Evolutionary conservation across 53 echinoderm and acorn worm species (phyloP), one percentile per base, ranked within the genome.

Genomic region (Arbacia lixula): DNA sequence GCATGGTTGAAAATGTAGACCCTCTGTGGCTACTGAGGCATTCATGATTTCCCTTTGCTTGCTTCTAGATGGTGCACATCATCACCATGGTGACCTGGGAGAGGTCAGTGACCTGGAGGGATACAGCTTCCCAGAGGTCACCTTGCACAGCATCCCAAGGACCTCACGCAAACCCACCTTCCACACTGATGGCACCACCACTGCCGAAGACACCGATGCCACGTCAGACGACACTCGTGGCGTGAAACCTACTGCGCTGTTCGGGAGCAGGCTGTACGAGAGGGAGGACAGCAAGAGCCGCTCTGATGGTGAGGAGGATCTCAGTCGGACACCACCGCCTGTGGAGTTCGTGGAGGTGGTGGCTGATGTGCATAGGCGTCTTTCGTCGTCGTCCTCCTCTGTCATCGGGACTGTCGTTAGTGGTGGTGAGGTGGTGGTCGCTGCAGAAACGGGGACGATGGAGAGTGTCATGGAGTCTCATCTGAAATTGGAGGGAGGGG

Each of bases 51-150:
- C 34, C 12, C 28, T 11, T 53, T 53, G 26, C n/a, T 60, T 40
- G 12, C 3, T 60, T 38, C 11, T 12, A 77, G 77, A 32, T 64
- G 65, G 50, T 14, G 49, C 19, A 49, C 37, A 81, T 26, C 20
- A 25, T 8, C 43, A 64, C 50, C 11, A 28, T 49, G 64, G 30
- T 21, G 37, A 30, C 65, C n/a, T 46, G 4, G 82, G 46, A 64
- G 82, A 78, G 38, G 36, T 78, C 38, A 78, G 78, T 21, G 84
- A 84, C 36, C 51, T 53, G n/a, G 88, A 85, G 21, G 78, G 61
- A 5, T 89, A 76, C 69, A 39, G n/a, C 42, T 89, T 85, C 60
- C 89, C 89, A 10, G 50, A 85, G 85, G 85, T 85, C 12, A 89
- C 89, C 17, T 12, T 89, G 12, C 78, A 89, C 76, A 39, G 76